Evolutionary conservation across 2,888 invertebrate genomes (phyloP).

Genomic region (Exephanes ischioxanthus): DNA sequence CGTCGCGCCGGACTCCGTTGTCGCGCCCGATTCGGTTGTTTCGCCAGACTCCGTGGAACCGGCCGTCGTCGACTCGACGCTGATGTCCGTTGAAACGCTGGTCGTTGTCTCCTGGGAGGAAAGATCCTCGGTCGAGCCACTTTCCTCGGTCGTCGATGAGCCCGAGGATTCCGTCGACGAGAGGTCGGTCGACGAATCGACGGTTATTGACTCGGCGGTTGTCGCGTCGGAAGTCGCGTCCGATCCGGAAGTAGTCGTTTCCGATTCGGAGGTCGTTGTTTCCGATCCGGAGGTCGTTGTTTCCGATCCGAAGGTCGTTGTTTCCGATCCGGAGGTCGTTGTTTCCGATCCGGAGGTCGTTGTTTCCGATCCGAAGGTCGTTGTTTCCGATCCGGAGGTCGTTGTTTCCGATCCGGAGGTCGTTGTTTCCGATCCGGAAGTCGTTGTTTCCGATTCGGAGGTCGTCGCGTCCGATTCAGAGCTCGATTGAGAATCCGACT

Average conservation of each 20-base stretch:
- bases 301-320: conserved; percentile 9
- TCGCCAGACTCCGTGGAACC: conserved; percentile 54
- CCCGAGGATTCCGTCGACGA: conserved; percentile 66
- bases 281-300: background rate
- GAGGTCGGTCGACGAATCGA: conserved; percentile 52
- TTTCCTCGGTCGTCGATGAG: conserved; percentile 72
- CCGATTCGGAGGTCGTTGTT: conserved; percentile 33
- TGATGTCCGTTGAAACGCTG: conserved; percentile 10
- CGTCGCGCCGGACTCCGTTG: conserved; percentile 71
- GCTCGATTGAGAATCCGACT: conserved; percentile 25
- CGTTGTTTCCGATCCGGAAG: background rate
- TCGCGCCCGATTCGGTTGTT: conserved; percentile 72
- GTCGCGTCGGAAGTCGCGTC: conserved; percentile 35
- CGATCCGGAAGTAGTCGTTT: conserved; percentile 22
- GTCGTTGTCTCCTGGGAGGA: conserved; percentile 35
- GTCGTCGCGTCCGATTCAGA: conserved; percentile 7
- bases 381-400: background rate
- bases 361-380: too few species aligned
- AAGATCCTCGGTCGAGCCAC: conserved; percentile 64
- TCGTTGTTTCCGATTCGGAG: conserved; percentile 46
- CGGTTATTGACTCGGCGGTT: conserved; percentile 50
- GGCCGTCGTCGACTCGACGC: conserved; percentile 15
- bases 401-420: conserved; percentile 41
- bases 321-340: conserved; percentile 46
- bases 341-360: background rate